Base-by-base conservation (phyloP, 2,797 vertebrate genomes). In the Leptoclinus maculatus region DNA sequence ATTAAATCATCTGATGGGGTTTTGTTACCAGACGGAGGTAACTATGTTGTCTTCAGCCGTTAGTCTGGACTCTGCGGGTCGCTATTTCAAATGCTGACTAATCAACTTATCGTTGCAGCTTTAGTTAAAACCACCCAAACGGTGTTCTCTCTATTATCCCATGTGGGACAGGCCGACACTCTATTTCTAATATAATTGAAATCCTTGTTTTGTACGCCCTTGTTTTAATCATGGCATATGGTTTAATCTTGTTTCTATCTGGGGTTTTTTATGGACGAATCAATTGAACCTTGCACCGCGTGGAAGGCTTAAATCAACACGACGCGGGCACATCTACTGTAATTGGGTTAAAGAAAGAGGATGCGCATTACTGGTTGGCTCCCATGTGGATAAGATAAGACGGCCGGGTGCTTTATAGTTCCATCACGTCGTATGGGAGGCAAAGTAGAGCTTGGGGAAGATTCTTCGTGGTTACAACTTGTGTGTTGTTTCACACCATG, bases 331-430 rank as follows among this genome's bases (percentile, higher is more conserved):
- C 11, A 17, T 54, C 45, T 53, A 5, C 29, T 67, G 56, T 78
- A 64, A 53, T 17, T 63, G 32, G 54, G 54, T 66, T 43, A 53
- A 21, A 59, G 43, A 19, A 57, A 32, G 36, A 45, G 32, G 58
- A 51, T 54, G 70, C 19, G 58, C 60, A 84, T 83, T 69, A 70
- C n/a, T 51, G 21, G n/a, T 9, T 13, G 3, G n/a, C 56, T 82
- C 64, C 58, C 32, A 5, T 51, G 59, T 70, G 70, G 57, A 16
- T 64, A 29, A 74, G 32, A 83, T 71, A 4, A 76, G 66, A 39
- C 7, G 7, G 29, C 0, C 3, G 8, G 36, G 12, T 59, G 76
- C 0, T 80, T 74, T 78, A 14, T 9, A 65, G 34, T 78, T 74
- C 27, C 36, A 32, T 74, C 59, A 63, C 59, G 34, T 57, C 7